Evolutionary conservation across 1,140 invertebrate genomes (phyloP).

Genomic region (Cardiocondyla obscurior): DNA sequence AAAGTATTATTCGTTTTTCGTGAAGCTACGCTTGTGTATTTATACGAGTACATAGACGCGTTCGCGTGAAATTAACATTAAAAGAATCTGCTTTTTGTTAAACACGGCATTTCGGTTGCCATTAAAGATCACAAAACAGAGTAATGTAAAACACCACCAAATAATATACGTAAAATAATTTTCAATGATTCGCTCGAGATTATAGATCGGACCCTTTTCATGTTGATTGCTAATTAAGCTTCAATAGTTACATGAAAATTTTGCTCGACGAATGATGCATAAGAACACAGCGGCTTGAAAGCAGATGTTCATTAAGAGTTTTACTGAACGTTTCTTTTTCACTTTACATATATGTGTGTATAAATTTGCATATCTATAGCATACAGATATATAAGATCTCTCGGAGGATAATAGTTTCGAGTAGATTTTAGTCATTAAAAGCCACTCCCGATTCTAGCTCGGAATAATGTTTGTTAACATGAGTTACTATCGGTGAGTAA

Average conservation of each 20-base stretch:
- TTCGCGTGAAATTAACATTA: background rate
- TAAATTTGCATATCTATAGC: conserved; percentile 27
- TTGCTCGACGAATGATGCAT: conserved; percentile 9
- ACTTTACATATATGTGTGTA: background rate
- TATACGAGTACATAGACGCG: background rate
- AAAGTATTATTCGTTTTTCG: conserved; percentile 27
- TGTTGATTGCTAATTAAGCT: conserved; percentile 9
- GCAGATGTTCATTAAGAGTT: conserved; percentile 1
- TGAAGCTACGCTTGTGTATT: background rate
- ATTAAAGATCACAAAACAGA: background rate
- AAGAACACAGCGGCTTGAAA: conserved; percentile 37
- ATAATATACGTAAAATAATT: background rate
- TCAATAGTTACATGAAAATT: background rate
- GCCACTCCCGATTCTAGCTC: background rate
- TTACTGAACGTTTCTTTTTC: conserved; percentile 6
- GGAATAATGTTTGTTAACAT: background rate
- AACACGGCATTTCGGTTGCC: background rate
- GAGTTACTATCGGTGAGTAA: background rate
- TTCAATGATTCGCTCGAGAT: background rate
- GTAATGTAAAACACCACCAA: background rate
- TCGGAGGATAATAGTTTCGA: conserved; percentile 7
- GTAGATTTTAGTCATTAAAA: background rate
- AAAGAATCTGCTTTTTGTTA: background rate
- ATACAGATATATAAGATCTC: background rate
- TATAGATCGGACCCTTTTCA: background rate